Evolutionary conservation across 2,888 invertebrate species (phyloP), one percentile per base, ranked within the genome.

Genomic region (Baccha elongata): DNA sequence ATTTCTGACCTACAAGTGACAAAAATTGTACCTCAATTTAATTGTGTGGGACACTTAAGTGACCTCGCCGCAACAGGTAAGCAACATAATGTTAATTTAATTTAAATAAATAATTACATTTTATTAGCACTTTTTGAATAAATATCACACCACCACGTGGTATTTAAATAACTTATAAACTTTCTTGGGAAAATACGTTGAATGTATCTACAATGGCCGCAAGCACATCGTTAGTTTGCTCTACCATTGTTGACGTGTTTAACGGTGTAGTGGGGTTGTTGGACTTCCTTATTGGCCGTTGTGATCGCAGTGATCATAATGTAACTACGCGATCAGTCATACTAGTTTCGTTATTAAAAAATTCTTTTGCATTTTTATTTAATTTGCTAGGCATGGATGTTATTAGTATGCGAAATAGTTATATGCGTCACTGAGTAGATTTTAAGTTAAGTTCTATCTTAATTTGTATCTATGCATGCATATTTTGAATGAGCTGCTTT

Each of bases 81-180:
- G 83, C 19, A 58, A 29, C 23, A 46, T 23, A 55, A 37, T 52
- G 15, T 21, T 64, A 19, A 74, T 21, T 53, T 68, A 37, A 40
- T 48, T 68, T 37, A 23, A 65, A 46, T 52, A 60, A 55, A 40
- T 29, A 42, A 58, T 29, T 29, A 17, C 26, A 65, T 11, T 48
- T 64, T 60, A 64, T 65, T 65, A 75, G 75, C 37, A 26, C 46
- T 40, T 65, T 37, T 67, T 71, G 15, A 29, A 55, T 44, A 71
- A 76, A 81, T 48, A 76, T 76, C 75, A 52, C 76, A 81, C 60
- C 26, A 83, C 83, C 83, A 83, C 83, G 83, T 83, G 83, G 32
- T 83, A 52, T 83, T 83, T 83, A 73, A 78, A 68, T 78, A 78
- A 73, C 44, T 64, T 55, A 72, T 73, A 67, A 23, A 48, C 17